phyloP scores from a whole-genome alignment of 1,140 invertebrate genomes.

The Mizuhopecten yessoensis region DNA sequence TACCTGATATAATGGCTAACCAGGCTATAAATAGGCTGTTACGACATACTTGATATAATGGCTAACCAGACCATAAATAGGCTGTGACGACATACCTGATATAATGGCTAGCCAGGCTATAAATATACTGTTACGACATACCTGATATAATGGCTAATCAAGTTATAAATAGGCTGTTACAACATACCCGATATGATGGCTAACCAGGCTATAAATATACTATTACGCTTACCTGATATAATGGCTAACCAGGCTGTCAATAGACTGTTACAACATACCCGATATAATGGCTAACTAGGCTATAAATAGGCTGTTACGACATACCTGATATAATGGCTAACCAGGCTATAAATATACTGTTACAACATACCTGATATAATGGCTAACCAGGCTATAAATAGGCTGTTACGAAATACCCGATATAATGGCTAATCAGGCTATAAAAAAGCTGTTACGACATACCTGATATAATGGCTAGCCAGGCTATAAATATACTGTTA shows the following conservation, averaged over 20 bases:
- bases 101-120: too few species aligned
- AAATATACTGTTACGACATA: not conserved
- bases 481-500: slow-evolving; percentile 21
- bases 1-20: too few species aligned
- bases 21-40: too few species aligned
- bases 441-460: not conserved
- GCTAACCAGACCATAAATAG: too few species aligned
- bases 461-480: not conserved
- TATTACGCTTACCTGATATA: not conserved
- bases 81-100: too few species aligned
- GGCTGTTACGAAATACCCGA: not conserved
- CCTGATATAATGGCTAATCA: not conserved
- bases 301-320: too few species aligned
- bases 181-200: not conserved
- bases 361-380: slow-evolving; percentile 66
- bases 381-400: slow-evolving; percentile 81
- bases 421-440: not conserved
- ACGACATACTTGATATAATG: too few species aligned
- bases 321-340: not conserved
- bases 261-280: not conserved
- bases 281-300: too few species aligned
- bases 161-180: too few species aligned
- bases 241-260: not conserved
- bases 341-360: too few species aligned
- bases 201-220: not conserved